phyloP scores from a whole-genome alignment of 2,888 invertebrate species.

The Ectemnius lituratus region DNA sequence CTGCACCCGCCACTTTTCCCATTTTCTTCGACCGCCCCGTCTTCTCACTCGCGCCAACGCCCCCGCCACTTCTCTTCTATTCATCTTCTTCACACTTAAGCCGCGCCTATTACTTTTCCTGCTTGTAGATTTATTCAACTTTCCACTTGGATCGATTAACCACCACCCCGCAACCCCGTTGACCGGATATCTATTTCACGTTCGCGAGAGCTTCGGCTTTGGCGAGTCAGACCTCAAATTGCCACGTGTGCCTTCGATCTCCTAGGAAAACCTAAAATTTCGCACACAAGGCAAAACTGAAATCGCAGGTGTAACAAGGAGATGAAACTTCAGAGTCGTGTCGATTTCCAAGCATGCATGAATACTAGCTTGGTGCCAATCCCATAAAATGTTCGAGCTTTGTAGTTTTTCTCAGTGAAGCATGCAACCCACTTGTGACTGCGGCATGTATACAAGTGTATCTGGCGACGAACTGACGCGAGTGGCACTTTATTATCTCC shows the following conservation, averaged over 20 bases:
- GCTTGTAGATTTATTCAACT: neutral
- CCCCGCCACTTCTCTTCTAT: neutral
- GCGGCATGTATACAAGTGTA: too few relatives aligned
- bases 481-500: neutral
- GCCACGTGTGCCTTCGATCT: too few relatives aligned
- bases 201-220: too few relatives aligned
- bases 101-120: conserved; percentile 20
- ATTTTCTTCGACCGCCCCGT: conserved; percentile 4
- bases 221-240: too few relatives aligned
- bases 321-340: conserved; percentile 16
- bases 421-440: too few relatives aligned
- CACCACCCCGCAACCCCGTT: too few relatives aligned
- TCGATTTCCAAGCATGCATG: conserved; percentile 44
- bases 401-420: conserved; percentile 34
- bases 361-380: conserved; percentile 31
- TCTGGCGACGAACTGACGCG: neutral
- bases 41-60: neutral
- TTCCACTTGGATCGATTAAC: too few relatives aligned
- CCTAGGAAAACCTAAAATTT: too few relatives aligned
- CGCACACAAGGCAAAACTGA: too few relatives aligned
- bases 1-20: neutral
- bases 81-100: neutral
- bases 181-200: too few relatives aligned
- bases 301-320: too few relatives aligned
- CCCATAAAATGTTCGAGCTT: conserved; percentile 27